Evolutionary conservation across 1,140 invertebrate genomes (phyloP).

Genomic region (Metaphire vulgaris): DNA sequence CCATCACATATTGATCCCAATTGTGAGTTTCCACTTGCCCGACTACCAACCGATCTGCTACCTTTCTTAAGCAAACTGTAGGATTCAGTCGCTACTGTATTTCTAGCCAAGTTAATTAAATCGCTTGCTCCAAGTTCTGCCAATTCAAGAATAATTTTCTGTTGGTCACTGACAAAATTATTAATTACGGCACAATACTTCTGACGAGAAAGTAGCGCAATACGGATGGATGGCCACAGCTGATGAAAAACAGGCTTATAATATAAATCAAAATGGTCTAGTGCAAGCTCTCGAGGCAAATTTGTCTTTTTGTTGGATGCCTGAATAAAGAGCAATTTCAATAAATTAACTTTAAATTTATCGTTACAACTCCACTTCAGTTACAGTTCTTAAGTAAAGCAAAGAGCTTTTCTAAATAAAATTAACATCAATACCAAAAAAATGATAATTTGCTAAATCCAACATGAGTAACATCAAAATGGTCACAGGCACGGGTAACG

Average conservation of each 20-base stretch:
- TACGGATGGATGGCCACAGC: conserved; percentile 72
- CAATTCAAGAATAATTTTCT: conserved; percentile 47
- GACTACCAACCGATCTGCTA: background rate
- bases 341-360: background rate
- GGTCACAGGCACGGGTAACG: no score
- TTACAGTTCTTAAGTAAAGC: background rate
- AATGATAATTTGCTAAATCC: no score
- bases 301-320: conserved; percentile 34
- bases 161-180: conserved; percentile 67
- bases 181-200: conserved; percentile 88
- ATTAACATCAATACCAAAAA: no score
- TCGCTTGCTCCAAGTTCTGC: conserved; percentile 10
- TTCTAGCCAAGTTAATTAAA: background rate
- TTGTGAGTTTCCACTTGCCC: background rate
- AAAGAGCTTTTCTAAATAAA: background rate
- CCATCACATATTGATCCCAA: background rate
- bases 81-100: background rate
- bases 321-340: conserved; percentile 1
- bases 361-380: background rate
- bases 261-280: conserved; percentile 88
- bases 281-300: conserved; percentile 59
- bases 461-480: no score
- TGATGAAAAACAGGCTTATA: conserved; percentile 69
- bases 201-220: conserved; percentile 68
- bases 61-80: background rate